Evolutionary conservation across 2,888 invertebrate genomes (phyloP).

Genomic region (Yponomeuta cagnagella): DNA sequence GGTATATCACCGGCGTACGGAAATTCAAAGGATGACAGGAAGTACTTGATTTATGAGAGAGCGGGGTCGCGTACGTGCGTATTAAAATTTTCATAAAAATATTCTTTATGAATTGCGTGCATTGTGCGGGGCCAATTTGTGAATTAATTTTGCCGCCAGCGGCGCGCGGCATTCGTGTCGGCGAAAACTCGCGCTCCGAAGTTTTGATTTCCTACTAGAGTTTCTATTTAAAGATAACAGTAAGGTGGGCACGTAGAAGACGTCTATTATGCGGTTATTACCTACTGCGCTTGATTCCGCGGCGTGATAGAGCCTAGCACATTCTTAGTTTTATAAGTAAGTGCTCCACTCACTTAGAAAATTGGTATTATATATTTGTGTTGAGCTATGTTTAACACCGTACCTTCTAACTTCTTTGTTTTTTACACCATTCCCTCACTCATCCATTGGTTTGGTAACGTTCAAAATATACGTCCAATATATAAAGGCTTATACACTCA

Average conservation of each 20-base stretch:
- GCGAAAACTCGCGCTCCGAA: not conserved
- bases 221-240: constrained; percentile 1
- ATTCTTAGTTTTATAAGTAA: not conserved
- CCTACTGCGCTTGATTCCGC: not conserved
- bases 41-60: constrained; percentile 67
- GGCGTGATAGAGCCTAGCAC: not conserved
- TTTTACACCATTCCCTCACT: too few species aligned
- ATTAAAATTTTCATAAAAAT: constrained; percentile 69
- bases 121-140: constrained; percentile 32
- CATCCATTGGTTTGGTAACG: too few species aligned
- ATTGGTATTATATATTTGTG: too few species aligned
- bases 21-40: constrained; percentile 66
- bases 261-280: constrained; percentile 1
- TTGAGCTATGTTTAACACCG: too few species aligned
- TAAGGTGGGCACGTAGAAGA: not conserved
- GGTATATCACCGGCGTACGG: constrained; percentile 61
- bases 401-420: too few species aligned
- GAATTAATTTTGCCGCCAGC: constrained; percentile 25
- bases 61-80: constrained; percentile 54
- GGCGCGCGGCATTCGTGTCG: constrained; percentile 6
- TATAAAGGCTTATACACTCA: not conserved
- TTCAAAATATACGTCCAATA: not conserved
- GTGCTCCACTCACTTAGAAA: too few species aligned
- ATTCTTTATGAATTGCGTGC: constrained; percentile 55
- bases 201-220: not conserved